Base-by-base conservation (phyloP, 1,140 invertebrate genomes). In the Chironomus tepperi region DNA sequence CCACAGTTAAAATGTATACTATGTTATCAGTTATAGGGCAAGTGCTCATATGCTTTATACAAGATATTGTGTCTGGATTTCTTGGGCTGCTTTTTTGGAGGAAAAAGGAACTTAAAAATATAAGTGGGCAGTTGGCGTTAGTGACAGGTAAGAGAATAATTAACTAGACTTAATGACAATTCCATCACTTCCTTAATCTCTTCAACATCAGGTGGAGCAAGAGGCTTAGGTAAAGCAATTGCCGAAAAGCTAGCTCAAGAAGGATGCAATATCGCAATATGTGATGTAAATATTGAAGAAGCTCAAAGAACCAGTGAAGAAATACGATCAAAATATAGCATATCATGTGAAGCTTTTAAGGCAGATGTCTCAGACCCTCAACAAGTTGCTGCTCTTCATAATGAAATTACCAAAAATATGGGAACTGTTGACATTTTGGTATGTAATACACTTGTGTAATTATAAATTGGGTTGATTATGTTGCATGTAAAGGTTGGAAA, bases 151-250 rank as follows among this genome's bases (percentile, higher is more conserved):
- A n/a, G n/a, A n/a, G n/a, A n/a, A n/a, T n/a, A n/a, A n/a, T n/a
- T n/a, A n/a, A n/a, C n/a, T n/a, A n/a, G n/a, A n/a, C n/a, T n/a
- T n/a, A n/a, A n/a, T n/a, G n/a, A n/a, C n/a, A n/a, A n/a, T n/a
- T n/a, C n/a, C n/a, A n/a, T n/a, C n/a, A n/a, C n/a, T n/a, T n/a
- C n/a, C n/a, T n/a, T n/a, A n/a, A n/a, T n/a, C n/a, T n/a, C n/a
- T n/a, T n/a, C n/a, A n/a, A n/a, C n/a, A n/a, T n/a, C n/a, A 34
- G 24, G 24, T 70, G 81, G 79, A 21, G 80, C 80, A 73, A 81
- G 79, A 74, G 81, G 81, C 73, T 77, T 82, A 75, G 81, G 81
- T 12, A 79, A 79, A 15, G 81, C 81, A 76, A 81, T 82, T 18
- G 79, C 79, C 16, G 73, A 82, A 73, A 77, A 80, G 24, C 75